Conservation (phyloP, 2,888 invertebrate genomes). For the Pyrocoelia pectoralis region DNA sequence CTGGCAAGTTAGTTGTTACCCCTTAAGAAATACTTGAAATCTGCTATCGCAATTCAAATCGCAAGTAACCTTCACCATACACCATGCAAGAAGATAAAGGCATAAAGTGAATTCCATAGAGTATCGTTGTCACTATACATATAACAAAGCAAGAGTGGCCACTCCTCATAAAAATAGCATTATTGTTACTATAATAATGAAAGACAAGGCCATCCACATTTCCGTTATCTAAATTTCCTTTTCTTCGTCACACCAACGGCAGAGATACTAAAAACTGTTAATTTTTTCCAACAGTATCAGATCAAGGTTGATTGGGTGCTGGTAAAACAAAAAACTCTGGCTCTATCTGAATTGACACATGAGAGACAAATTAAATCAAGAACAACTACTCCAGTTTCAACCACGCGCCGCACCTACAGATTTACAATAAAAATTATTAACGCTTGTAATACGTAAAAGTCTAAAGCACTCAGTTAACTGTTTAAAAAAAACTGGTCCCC, state of each 20-base stretch:
- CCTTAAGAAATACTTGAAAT: no score
- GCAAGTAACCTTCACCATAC: no score
- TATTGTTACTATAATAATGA: not conserved
- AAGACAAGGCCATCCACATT: not conserved
- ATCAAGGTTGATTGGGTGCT: not conserved
- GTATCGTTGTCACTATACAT: no score
- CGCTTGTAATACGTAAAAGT: not conserved
- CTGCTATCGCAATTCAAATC: no score
- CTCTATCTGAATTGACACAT: not conserved
- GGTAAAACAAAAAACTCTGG: not conserved
- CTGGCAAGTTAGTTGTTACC: no score
- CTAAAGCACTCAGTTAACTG: slow-evolving; percentile 1
- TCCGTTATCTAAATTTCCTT: not conserved
- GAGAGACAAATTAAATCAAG: not conserved
- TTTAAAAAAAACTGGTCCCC: slow-evolving; percentile 6
- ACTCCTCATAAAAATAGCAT: not conserved
- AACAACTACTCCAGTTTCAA: no score
- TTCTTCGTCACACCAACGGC: no score
- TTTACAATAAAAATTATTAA: not conserved
- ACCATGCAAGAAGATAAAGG: no score
- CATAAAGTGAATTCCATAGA: not conserved
- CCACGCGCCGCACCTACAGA: not conserved
- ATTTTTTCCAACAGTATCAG: not conserved
- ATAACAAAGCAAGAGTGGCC: not conserved
- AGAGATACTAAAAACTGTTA: no score